A percentile compares a stretch with the other conserved stretches of the same genome.
These are phyloP conservation scores for Onychomys arenicola DNA, from an alignment of 2,797 vertebrate genomes.

Conservation along the genomic window DNA sequence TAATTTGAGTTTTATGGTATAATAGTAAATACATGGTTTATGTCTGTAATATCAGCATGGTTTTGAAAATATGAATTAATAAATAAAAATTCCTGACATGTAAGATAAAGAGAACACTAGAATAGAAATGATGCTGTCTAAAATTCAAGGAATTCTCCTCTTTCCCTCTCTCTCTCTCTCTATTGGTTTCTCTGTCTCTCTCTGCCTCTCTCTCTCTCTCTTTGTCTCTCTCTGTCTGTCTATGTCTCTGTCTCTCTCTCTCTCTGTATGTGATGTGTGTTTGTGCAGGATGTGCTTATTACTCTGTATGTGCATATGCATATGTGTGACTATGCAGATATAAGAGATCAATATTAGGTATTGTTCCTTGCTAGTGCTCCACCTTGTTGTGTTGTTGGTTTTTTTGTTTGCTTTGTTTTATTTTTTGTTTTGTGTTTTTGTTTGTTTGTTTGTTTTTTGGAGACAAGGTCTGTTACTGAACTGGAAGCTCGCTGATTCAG, in stretches of 20 bases:
- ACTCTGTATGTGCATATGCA: not conserved
- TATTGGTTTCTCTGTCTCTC: too few relatives aligned
- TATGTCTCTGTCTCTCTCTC: too few relatives aligned
- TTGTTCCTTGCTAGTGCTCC: not conserved
- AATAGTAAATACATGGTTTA: constrained; percentile 27
- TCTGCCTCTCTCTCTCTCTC: too few relatives aligned
- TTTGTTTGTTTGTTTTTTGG: not conserved
- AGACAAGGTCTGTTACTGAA: not conserved
- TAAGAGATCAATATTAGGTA: not conserved
- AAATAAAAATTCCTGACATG: constrained; percentile 30
- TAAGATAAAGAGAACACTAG: not conserved
- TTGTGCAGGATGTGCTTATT: not conserved
- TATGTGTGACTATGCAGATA: not conserved
- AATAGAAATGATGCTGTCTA: not conserved
- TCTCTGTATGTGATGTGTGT: not conserved
- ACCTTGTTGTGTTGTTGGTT: not conserved
- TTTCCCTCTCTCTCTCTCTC: too few relatives aligned
- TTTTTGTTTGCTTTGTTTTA: not conserved
- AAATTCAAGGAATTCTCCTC: not conserved
- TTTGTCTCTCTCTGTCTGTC: too few relatives aligned
- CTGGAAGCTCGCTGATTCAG: not conserved
- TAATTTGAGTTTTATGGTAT: constrained; percentile 41
- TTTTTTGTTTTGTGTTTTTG: not conserved
- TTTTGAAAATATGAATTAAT: constrained; percentile 51
- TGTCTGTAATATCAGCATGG: constrained; percentile 34